Base-by-base conservation (phyloP, 2,113 vertebrate genomes). In the Eclectus roratus region DNA sequence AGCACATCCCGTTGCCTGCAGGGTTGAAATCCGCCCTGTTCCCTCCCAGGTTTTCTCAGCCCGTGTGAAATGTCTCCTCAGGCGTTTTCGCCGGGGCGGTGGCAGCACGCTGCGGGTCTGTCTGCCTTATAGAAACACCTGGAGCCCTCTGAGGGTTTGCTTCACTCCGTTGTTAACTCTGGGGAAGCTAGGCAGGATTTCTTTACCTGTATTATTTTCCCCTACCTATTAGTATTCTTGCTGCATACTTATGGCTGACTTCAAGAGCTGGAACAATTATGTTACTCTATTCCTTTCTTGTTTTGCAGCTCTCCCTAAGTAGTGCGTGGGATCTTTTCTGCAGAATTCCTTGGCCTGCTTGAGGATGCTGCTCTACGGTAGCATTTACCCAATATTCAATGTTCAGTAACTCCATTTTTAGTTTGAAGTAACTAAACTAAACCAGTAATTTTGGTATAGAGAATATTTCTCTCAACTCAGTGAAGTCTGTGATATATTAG, bases 21-120 rank as follows among this genome's bases (percentile, higher is more conserved):
- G 5, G 11, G 33, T 2, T 10, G 31, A 25, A 28, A 7, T 2
- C 6, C 4, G 11, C 16, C 8, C 1, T 9, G 10, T 9, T 37
- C 14, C 3, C 0, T 5, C 9, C 24, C 55, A 4, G 61, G 21
- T 21, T 17, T 37, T 14, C 11, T 31, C 11, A 28, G 28, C 33
- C n/a, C 7, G 0, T 1, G 33, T 8, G n/a, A 4, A 37, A 13
- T 1, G 27, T 3, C 10, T 21, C 52, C 15, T 3, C 39, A 15
- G 17, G 46, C 2, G 0, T 11, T 52, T 41, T 13, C 24, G 11
- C 15, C 8, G 9, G 55, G 20, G 20, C 55, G 13, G 55, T 58
- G 55, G 21, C 55, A n/a, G 55, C 55, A 58, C 20, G 13, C 33
- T 58, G 33, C 9, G 13, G 21, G 56, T 23, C 13, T n/a, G 56